Conservation (phyloP, 2,888 invertebrate genomes). For the Sphaerophoria rueppellii region DNA sequence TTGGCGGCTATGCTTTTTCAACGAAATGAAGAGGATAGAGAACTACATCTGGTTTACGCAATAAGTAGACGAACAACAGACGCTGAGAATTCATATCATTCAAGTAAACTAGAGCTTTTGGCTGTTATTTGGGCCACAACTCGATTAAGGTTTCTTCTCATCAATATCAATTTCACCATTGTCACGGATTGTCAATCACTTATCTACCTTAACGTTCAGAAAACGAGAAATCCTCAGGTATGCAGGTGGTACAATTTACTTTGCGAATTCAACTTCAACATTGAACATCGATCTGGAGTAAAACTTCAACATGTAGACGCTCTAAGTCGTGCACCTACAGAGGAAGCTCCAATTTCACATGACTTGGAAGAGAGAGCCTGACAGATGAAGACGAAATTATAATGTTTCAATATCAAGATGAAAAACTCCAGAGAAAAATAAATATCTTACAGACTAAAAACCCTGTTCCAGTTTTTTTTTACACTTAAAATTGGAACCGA, state of each 20-base stretch:
- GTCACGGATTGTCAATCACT: slow-evolving; percentile 27
- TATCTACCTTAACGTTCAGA: slow-evolving; percentile 16
- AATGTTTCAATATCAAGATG: slow-evolving; percentile 29
- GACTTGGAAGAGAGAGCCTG: neutral
- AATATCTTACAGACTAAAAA: no score
- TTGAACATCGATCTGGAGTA: slow-evolving; percentile 24
- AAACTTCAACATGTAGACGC: slow-evolving; percentile 37
- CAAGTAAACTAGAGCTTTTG: slow-evolving; percentile 29
- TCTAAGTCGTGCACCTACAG: slow-evolving; percentile 21
- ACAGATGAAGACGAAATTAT: slow-evolving; percentile 25
- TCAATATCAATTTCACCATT: slow-evolving; percentile 22
- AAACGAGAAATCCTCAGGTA: slow-evolving; percentile 29
- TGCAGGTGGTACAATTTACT: slow-evolving; percentile 38
- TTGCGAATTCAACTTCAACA: slow-evolving; percentile 27
- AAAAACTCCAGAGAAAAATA: neutral
- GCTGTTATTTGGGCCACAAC: slow-evolving; percentile 29
- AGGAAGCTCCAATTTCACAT: neutral
- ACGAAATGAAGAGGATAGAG: neutral
- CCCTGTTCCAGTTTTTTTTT: no score
- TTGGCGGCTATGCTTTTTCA: neutral
- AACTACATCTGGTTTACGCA: slow-evolving; percentile 15
- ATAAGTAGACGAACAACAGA: slow-evolving; percentile 18
- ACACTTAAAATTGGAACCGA: no score
- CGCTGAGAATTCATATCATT: slow-evolving; percentile 24
- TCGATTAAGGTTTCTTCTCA: slow-evolving; percentile 30